Evolutionary conservation across 2,888 invertebrate genomes (phyloP).

Genomic region (Zeuzera pyrina): DNA sequence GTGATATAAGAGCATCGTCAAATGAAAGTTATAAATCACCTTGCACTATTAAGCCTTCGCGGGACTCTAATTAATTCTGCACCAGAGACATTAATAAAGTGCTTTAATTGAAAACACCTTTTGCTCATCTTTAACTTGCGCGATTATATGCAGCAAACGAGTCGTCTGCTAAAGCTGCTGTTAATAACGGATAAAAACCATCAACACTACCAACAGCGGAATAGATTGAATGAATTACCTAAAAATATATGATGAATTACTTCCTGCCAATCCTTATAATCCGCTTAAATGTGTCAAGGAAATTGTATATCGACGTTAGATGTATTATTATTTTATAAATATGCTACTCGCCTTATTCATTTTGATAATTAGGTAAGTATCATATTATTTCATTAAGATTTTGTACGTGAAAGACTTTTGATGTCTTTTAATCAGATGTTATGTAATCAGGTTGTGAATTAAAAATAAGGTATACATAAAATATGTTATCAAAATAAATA

Average conservation of each 20-base stretch:
- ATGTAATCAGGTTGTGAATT: no score
- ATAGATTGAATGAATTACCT: constrained; percentile 52
- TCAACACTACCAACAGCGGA: constrained; percentile 40
- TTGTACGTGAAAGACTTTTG: no score
- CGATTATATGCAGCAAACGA: constrained; percentile 26
- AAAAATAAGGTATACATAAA: no score
- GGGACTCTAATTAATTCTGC: constrained; percentile 39
- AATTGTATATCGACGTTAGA: no score
- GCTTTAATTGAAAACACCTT: constrained; percentile 35
- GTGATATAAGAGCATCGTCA: constrained; percentile 20
- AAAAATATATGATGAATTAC: constrained; percentile 46
- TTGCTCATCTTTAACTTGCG: constrained; percentile 32
- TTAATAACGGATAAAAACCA: constrained; percentile 51
- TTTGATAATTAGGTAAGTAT: no score
- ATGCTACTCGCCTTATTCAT: no score
- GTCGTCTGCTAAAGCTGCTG: constrained; percentile 15
- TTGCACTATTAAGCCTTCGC: constrained; percentile 30
- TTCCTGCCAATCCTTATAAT: constrained; percentile 16
- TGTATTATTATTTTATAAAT: no score
- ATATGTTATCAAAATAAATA: no score
- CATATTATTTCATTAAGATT: no score
- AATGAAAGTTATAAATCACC: constrained; percentile 32
- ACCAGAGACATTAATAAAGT: constrained; percentile 38
- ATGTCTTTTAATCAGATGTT: no score
- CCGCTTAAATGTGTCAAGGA: constrained; percentile 3